phyloP scores from a whole-genome alignment of 1,140 invertebrate species.

The Spodoptera frugiperda region DNA sequence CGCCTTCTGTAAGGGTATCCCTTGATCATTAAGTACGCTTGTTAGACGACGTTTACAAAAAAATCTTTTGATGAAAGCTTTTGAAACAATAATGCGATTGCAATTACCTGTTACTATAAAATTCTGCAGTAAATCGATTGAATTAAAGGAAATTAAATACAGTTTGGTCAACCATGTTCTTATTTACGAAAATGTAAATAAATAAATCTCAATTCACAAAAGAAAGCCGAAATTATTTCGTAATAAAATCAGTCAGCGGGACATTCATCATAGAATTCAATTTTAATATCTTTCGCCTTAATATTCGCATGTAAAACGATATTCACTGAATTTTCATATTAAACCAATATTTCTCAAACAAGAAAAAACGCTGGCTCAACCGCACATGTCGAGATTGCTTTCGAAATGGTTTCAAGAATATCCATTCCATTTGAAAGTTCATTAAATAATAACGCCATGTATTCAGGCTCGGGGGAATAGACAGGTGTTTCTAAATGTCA shows the following conservation, averaged over 20 bases:
- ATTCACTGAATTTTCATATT: constrained; percentile 23
- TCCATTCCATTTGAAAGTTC: constrained; percentile 26
- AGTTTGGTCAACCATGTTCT: neutral
- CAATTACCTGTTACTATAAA: constrained; percentile 8
- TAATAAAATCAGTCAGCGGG: neutral
- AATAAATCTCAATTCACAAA: neutral
- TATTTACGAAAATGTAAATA: neutral
- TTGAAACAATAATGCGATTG: constrained; percentile 33
- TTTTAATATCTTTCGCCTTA: neutral
- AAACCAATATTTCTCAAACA: constrained; percentile 4
- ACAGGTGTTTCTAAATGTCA: constrained; percentile 44
- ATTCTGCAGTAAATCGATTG: neutral
- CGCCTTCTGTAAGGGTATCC: constrained; percentile 58
- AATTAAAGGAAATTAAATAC: neutral
- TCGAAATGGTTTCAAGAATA: constrained; percentile 36
- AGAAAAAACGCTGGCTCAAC: constrained; percentile 15
- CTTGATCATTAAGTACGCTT: constrained; percentile 73
- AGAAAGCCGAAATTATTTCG: neutral
- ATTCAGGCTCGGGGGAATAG: constrained; percentile 37
- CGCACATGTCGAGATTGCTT: constrained; percentile 14
- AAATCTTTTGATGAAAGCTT: constrained; percentile 48
- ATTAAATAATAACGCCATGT: constrained; percentile 38
- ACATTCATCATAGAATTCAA: neutral
- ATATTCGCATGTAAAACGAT: constrained; percentile 22
- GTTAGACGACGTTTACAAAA: constrained; percentile 61